A percentile compares a stretch with the other conserved stretches of the same genome.
Evolutionary conservation across 2,113 vertebrate genomes (phyloP).

Genomic region (Anolis sagrei): DNA sequence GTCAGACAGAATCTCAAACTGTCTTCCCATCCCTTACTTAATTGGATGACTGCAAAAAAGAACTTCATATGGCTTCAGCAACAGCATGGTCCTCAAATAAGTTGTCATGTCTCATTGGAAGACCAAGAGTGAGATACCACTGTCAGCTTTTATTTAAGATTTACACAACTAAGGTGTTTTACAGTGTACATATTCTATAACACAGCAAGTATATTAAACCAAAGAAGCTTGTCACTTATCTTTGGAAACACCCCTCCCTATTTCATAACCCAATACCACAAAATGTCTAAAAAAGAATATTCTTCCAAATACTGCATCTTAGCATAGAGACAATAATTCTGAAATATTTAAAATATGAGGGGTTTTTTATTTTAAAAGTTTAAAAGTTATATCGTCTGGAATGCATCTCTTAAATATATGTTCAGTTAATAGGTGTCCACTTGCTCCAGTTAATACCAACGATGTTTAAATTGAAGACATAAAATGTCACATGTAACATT

Average conservation of each 20-base stretch:
- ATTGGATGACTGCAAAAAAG: background rate
- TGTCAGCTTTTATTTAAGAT: conserved; percentile 17
- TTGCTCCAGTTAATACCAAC: background rate
- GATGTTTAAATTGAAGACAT: background rate
- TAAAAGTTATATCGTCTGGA: background rate
- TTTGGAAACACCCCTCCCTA: background rate
- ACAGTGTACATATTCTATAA: conserved; percentile 3
- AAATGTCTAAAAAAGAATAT: background rate
- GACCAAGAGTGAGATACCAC: conserved; percentile 9
- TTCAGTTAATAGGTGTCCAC: background rate
- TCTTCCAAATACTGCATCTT: background rate
- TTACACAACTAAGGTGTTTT: conserved; percentile 31
- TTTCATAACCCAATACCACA: background rate
- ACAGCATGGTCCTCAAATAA: conserved; percentile 27
- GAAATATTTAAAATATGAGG: background rate
- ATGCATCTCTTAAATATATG: background rate
- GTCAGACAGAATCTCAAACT: conserved; percentile 13
- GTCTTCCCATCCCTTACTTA: conserved; percentile 22
- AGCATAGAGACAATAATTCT: background rate
- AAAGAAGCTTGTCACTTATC: background rate
- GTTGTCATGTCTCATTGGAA: conserved; percentile 20
- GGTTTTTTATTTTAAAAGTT: too few species aligned
- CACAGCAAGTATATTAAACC: conserved; percentile 8
- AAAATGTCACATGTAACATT: background rate
- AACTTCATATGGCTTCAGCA: conserved; percentile 17